A percentile compares a stretch with the other conserved stretches of the same genome.
Evolutionary conservation across 2,113 vertebrate genomes (phyloP).

Genomic region (Platysternon megacephalum): DNA sequence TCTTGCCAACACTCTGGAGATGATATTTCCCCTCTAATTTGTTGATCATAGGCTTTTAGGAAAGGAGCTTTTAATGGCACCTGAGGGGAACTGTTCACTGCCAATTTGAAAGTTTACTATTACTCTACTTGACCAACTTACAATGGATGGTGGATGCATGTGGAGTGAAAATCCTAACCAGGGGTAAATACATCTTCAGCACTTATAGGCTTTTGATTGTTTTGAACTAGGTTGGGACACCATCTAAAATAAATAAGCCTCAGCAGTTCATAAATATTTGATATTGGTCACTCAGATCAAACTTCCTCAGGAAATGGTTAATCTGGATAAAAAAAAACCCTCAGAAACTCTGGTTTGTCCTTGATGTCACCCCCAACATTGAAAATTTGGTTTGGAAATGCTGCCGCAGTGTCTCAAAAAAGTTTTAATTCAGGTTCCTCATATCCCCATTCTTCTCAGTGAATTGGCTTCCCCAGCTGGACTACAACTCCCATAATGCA

Average conservation of each 20-base stretch:
- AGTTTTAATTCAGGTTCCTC: background rate
- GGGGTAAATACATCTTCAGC: background rate
- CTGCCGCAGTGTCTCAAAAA: fast-evolving
- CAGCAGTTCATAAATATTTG: background rate
- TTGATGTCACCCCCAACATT: background rate
- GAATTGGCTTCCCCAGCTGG: background rate
- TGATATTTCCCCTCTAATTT: background rate
- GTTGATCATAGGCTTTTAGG: background rate
- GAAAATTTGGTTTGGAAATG: background rate
- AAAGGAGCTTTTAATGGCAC: background rate
- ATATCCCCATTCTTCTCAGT: background rate
- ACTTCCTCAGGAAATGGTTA: background rate
- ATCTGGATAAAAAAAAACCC: fast-evolving
- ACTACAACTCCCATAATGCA: background rate
- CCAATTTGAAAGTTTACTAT: background rate
- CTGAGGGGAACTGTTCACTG: background rate
- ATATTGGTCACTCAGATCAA: background rate
- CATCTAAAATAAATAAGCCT: background rate
- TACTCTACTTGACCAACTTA: background rate
- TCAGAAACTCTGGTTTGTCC: background rate
- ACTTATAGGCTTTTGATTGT: background rate
- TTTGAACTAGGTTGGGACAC: background rate
- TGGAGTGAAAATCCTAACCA: background rate
- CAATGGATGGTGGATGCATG: background rate
- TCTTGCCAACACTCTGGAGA: background rate